Evolutionary conservation across 2,113 vertebrate genomes (phyloP), one percentile per base, ranked within the genome.

Genomic region (Phrynosoma platyrhinos): DNA sequence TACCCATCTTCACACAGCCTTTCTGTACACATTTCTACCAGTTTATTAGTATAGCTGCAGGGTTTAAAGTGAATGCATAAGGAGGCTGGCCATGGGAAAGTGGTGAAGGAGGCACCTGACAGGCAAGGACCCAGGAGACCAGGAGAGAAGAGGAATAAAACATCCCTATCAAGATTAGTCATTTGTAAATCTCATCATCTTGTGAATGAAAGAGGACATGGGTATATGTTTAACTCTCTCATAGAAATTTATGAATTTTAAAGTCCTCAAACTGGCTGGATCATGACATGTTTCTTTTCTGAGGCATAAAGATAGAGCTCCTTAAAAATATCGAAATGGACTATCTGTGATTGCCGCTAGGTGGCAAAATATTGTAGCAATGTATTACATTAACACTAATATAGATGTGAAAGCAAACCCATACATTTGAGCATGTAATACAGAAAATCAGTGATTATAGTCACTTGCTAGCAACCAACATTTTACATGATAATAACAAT

Each of bases 331-430:
- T 36, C 53, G 14, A 79, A 21, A 10, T 52, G 8, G 25, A 13
- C 20, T 69, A 53, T 5, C 40, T 32, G 20, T 4, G 25, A 16
- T 36, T 75, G 69, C 79, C 55, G 52, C 86, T 36, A 87, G 79
- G 36, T 62, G 79, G 85, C 79, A 87, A 87, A 75, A 82, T 76
- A 16, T 27, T 74, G 68, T 42, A 62, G 27, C 58, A 14, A 47
- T 52, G 6, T 13, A 74, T 25, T 25, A 1, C 27, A 71, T 20
- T 42, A 27, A 32, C 42, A 9, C 36, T 76, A 69, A 75, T 18
- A 64, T 14, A 55, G 12, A 9, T 21, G 6, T 55, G 3, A 62
- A 62, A 62, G n/a, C 77, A 79, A n/a, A 55, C 8, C n/a, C n/a
- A 82, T 27, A 27, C 18, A 36, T 55, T 32, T 55, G 52, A 68